Conservation (phyloP, 2,888 invertebrate species). For the Pristionchus fissidentatus region DNA sequence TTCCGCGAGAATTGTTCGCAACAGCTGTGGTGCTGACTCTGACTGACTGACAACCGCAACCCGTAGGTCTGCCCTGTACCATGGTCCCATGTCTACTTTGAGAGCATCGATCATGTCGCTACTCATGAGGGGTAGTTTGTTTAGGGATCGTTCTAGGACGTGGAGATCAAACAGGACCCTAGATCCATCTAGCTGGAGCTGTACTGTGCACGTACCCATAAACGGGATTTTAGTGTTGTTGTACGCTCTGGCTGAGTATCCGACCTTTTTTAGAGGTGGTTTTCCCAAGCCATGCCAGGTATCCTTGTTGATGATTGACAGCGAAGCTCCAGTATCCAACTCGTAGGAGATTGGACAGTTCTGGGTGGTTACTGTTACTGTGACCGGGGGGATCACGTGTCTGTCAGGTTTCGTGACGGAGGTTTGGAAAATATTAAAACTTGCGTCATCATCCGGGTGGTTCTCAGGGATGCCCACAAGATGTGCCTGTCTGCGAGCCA, state of each 20-base stretch:
- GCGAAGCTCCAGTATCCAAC: not conserved
- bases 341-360: not conserved
- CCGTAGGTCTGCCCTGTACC: not conserved
- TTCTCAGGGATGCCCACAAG: not conserved
- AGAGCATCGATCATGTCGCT: not conserved
- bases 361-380: too few relatives aligned
- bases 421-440: not conserved
- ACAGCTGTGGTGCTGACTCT: not conserved
- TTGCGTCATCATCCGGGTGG: not conserved
- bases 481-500: not conserved
- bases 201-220: not conserved
- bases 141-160: not conserved
- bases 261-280: not conserved
- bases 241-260: not conserved
- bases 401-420: too few relatives aligned
- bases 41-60: not conserved
- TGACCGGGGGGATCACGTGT: too few relatives aligned
- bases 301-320: not conserved
- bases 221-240: not conserved
- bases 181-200: not conserved
- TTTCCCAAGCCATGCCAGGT: not conserved
- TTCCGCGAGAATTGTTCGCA: not conserved
- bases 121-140: not conserved
- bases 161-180: slow-evolving; percentile 19
- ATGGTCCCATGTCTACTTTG: slow-evolving; percentile 26